phyloP scores from a whole-genome alignment of 1,140 invertebrate genomes.

The Trigoniulus corallinus region DNA sequence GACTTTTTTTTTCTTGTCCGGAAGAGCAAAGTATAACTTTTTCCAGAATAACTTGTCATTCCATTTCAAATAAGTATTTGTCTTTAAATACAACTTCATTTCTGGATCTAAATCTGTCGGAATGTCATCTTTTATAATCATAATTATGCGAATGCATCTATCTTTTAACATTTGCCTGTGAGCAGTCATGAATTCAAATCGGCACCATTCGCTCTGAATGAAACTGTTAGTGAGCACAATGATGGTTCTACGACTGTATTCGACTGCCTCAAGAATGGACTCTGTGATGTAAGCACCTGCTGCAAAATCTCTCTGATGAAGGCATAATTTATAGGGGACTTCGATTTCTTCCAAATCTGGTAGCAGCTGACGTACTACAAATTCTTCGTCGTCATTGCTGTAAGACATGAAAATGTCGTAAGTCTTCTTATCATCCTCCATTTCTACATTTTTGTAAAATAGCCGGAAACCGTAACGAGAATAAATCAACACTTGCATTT shows the following conservation, averaged over 20 bases:
- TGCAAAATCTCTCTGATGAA: too few relatives aligned
- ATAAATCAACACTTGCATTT: too few relatives aligned
- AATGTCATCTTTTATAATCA: slow-evolving; percentile 67
- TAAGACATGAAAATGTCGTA: too few relatives aligned
- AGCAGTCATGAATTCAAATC: slow-evolving; percentile 81
- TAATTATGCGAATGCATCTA: slow-evolving; percentile 36
- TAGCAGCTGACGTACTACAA: too few relatives aligned
- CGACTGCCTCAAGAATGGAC: slow-evolving; percentile 68
- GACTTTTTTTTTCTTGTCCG: too few relatives aligned
- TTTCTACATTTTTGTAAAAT: too few relatives aligned
- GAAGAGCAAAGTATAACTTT: slow-evolving; percentile 74
- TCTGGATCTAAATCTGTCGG: slow-evolving; percentile 69
- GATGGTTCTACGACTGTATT: slow-evolving; percentile 76
- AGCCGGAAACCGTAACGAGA: too few relatives aligned
- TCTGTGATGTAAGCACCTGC: slow-evolving; percentile 11
- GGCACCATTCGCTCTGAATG: slow-evolving; percentile 81
- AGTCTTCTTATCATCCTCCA: too few relatives aligned
- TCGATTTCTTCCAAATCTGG: too few relatives aligned
- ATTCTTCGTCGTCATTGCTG: too few relatives aligned
- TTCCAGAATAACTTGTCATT: slow-evolving; percentile 88
- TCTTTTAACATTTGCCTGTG: slow-evolving; percentile 46
- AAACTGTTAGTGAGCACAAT: slow-evolving; percentile 83
- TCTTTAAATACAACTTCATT: too few relatives aligned
- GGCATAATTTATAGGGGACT: too few relatives aligned
- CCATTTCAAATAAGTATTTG: slow-evolving; percentile 79